Evolutionary conservation across 2,113 vertebrate genomes (phyloP).

Genomic region (Panthera leo): DNA sequence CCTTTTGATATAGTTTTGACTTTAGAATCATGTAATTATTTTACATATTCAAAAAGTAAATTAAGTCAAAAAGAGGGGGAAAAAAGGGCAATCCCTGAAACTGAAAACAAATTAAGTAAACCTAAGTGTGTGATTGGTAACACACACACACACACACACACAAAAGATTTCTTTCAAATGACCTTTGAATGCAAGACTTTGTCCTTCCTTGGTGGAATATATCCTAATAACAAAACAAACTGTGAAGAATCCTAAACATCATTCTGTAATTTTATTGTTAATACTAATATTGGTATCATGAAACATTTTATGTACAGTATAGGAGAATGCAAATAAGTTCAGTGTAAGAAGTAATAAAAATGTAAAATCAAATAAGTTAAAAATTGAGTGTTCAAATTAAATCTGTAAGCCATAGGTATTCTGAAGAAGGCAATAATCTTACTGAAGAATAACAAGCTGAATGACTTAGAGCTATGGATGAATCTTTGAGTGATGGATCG

Average conservation of each 20-base stretch:
- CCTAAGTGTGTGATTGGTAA: neutral
- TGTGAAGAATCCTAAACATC: neutral
- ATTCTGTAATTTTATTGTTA: neutral
- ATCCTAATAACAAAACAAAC: slow-evolving; percentile 6
- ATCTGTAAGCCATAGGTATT: slow-evolving; percentile 82
- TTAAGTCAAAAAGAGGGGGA: neutral
- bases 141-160: neutral
- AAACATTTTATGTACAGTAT: neutral
- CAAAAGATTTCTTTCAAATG: neutral
- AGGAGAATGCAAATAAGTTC: neutral
- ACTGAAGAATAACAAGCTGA: slow-evolving; percentile 86
- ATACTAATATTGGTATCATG: neutral
- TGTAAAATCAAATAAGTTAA: neutral
- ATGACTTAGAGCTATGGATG: slow-evolving; percentile 90
- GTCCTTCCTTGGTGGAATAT: neutral
- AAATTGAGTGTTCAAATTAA: neutral
- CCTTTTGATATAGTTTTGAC: neutral
- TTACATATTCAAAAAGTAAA: neutral
- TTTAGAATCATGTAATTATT: slow-evolving; percentile 20
- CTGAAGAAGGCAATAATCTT: slow-evolving; percentile 81
- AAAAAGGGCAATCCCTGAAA: neutral
- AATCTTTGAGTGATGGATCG: slow-evolving; percentile 89
- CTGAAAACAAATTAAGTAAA: slow-evolving; percentile 10
- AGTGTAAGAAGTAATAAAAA: slow-evolving; percentile 40
- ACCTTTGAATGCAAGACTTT: neutral